Evolutionary conservation across 2,797 vertebrate genomes (phyloP), one percentile per base, ranked within the genome.

Genomic region (Poecile montanus): DNA sequence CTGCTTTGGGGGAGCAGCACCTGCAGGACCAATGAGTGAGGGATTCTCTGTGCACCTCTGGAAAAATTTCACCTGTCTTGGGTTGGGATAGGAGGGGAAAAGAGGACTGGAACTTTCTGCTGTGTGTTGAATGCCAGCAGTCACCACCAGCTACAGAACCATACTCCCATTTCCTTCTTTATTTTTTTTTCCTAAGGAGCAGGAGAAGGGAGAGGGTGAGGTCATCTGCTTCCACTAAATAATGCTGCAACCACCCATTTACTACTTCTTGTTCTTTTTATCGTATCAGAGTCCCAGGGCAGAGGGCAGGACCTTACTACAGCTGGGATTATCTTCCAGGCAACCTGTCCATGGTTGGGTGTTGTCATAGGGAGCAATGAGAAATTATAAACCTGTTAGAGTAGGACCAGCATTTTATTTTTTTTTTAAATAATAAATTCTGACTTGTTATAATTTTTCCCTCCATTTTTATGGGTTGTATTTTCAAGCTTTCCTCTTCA

Each of bases 161-260:
- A 40, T 1, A 0, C 78, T 87, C 65, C 1, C 1, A 21, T 91
- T 95, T 95, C 89, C 85, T 83, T 89, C 47, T 23, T 27, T 89
- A 40, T 40, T 42, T 42, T 11, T 14, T 67, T 89, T 44, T 30
- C 70, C 62, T 78, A 54, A 90, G 80, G 44, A 85, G 62, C 54
- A 47, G 36, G 36, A 85, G 75, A 48, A 61, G 76, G 51, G 62
- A 91, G 66, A 75, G 70, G 32, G 38, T 88, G 82, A 89, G 56
- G 66, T 95, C 70, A 73, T 68, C 62, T 88, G 36, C 36, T 68
- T 83, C 66, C 57, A n/a, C 38, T 77, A 42, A 95, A 72, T 88
- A 84, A 42, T 56, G 26, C 80, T 72, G 47, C 10, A 38, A 51
- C 1, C 20, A 86, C 22, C 62, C 67, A 73, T 82, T 87, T 60